Conservation (phyloP, 2,888 invertebrate genomes). For the Dolomedes plantarius region DNA sequence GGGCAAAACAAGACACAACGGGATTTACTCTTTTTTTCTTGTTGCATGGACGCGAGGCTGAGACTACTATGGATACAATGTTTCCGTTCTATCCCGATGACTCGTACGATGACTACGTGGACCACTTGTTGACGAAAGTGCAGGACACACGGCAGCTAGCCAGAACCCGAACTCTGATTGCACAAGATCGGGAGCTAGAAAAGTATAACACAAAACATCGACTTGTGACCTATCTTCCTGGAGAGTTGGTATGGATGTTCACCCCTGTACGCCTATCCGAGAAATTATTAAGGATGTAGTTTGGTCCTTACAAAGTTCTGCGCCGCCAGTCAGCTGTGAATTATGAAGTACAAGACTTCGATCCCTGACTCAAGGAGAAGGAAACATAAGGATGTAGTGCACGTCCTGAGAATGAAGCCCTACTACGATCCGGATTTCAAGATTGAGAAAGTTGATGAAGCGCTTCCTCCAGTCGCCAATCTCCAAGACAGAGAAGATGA, state of each 20-base stretch:
- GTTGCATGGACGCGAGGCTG: slow-evolving; percentile 16
- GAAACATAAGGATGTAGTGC: background rate
- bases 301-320: slow-evolving; percentile 35
- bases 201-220: background rate
- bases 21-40: background rate
- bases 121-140: no score
- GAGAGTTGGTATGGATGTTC: background rate
- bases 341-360: slow-evolving; percentile 21
- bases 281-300: background rate
- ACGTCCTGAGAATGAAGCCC: background rate
- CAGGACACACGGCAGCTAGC: slow-evolving; percentile 31
- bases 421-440: background rate
- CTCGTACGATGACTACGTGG: background rate
- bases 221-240: background rate
- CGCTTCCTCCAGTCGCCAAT: no score
- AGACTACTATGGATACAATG: slow-evolving; percentile 14
- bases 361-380: background rate
- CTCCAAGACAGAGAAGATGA: no score
- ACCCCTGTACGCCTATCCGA: background rate
- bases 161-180: background rate
- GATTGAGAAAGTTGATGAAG: no score
- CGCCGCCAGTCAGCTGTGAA: background rate
- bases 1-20: background rate
- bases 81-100: background rate
- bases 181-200: background rate